A percentile compares a stretch with the other conserved stretches of the same genome.
These are phyloP conservation scores for Caranx melampygus DNA, from an alignment of 2,113 vertebrate genomes.

Conservation along the genomic window DNA sequence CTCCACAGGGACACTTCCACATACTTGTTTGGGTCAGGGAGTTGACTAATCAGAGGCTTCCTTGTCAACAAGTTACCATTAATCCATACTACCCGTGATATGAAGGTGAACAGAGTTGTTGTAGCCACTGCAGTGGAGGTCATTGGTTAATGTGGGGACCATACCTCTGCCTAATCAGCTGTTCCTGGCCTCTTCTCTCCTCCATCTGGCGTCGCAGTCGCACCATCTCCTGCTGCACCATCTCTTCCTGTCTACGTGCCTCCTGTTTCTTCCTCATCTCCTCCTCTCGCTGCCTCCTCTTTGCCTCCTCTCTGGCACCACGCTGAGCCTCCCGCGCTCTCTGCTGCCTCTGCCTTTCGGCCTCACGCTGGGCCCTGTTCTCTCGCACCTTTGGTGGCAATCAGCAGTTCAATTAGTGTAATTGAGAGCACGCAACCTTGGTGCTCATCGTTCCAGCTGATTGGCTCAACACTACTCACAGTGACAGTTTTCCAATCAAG, in stretches of 20 bases:
- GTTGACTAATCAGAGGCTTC: neutral
- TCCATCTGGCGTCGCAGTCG: conserved; percentile 88
- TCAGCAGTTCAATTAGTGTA: conserved; percentile 26
- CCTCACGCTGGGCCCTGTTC: conserved; percentile 86
- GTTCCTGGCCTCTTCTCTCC: conserved; percentile 81
- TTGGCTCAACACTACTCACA: neutral
- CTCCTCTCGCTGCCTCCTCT: conserved; percentile 80
- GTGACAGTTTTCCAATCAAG: neutral
- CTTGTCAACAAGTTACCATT: conserved; percentile 4
- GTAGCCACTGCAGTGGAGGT: conserved; percentile 3
- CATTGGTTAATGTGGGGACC: conserved; percentile 21
- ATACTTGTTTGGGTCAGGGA: conserved; percentile 9
- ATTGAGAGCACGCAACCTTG: neutral
- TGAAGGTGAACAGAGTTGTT: conserved; percentile 8
- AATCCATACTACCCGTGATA: conserved; percentile 5
- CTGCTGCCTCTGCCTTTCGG: conserved; percentile 80
- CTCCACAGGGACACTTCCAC: neutral
- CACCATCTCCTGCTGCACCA: conserved; percentile 90
- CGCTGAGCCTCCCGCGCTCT: conserved; percentile 81
- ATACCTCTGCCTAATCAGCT: conserved; percentile 85
- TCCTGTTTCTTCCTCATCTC: conserved; percentile 84
- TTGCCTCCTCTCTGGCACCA: conserved; percentile 82
- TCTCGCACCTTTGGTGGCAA: conserved; percentile 87
- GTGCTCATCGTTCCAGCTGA: neutral
- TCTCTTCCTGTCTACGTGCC: conserved; percentile 85